Conservation (phyloP, 2,113 vertebrate genomes). For the Shinisaurus crocodilurus region DNA sequence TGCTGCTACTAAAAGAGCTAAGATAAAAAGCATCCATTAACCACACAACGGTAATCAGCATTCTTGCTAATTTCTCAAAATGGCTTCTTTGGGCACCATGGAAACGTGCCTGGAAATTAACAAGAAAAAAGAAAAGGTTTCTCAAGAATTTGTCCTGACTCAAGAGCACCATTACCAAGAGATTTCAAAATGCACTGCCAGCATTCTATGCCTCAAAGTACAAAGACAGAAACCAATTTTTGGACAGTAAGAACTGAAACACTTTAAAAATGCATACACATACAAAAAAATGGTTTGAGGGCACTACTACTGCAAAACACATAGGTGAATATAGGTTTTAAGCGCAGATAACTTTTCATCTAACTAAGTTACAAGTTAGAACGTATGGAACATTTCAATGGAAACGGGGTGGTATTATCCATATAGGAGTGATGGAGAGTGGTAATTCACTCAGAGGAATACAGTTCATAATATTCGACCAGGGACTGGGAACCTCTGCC, state of each 20-base stretch:
- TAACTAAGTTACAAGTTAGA: neutral
- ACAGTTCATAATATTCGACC: neutral
- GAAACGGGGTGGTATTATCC: neutral
- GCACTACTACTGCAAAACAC: neutral
- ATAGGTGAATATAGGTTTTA: neutral
- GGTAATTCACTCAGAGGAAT: neutral
- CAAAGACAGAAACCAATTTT: neutral
- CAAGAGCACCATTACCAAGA: neutral
- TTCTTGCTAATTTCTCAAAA: constrained; percentile 2
- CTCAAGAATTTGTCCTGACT: neutral
- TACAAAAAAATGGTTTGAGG: neutral
- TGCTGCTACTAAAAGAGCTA: constrained; percentile 10
- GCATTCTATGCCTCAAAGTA: neutral
- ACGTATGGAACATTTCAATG: neutral
- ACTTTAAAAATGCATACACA: neutral
- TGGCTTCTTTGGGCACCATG: neutral
- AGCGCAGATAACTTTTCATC: neutral
- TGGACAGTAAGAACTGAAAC: neutral
- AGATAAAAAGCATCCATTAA: constrained; percentile 21
- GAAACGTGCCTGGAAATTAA: neutral
- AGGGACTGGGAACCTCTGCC: no score
- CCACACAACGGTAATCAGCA: neutral
- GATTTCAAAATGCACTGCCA: neutral
- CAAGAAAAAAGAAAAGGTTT: neutral
- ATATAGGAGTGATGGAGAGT: neutral